These are phyloP conservation scores for Nasonia vitripennis DNA, from an alignment of 1,140 invertebrate species.

Conservation along the genomic window DNA sequence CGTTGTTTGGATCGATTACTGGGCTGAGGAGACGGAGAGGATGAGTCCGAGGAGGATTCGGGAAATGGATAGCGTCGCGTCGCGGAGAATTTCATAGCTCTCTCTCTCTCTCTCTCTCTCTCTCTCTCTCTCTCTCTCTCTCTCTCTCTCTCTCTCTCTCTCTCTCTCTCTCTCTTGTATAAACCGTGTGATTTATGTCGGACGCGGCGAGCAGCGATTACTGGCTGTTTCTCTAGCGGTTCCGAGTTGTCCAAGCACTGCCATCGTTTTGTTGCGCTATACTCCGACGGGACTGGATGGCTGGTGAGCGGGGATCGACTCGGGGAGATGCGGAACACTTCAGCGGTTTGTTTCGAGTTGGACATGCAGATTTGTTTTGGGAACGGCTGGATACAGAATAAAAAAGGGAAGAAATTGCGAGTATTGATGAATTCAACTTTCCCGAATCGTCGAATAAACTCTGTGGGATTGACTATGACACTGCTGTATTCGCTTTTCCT, in stretches of 20 bases:
- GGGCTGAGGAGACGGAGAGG: constrained; percentile 7
- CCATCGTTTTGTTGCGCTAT: not conserved
- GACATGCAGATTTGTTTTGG: not conserved
- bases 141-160: too few species aligned
- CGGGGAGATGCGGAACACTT: not conserved
- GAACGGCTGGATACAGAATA: not conserved
- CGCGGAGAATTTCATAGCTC: constrained; percentile 1
- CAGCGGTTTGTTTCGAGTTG: not conserved
- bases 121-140: too few species aligned
- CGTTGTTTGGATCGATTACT: constrained; percentile 45
- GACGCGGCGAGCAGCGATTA: not conserved
- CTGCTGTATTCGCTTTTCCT: too few species aligned
- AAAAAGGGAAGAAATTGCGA: not conserved
- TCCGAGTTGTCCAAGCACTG: not conserved
- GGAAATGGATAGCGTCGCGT: constrained; percentile 29
- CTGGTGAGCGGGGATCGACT: not conserved
- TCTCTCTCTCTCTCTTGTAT: not conserved
- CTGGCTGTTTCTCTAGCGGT: not conserved
- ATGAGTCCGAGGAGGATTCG: not conserved
- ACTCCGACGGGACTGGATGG: not conserved
- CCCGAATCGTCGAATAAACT: not conserved
- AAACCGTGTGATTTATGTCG: constrained; percentile 7
- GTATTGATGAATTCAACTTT: not conserved
- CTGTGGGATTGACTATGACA: not conserved
- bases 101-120: not conserved